Evolutionary conservation across 1,140 invertebrate genomes (phyloP).

Genomic region (Leguminivora glycinivorella): DNA sequence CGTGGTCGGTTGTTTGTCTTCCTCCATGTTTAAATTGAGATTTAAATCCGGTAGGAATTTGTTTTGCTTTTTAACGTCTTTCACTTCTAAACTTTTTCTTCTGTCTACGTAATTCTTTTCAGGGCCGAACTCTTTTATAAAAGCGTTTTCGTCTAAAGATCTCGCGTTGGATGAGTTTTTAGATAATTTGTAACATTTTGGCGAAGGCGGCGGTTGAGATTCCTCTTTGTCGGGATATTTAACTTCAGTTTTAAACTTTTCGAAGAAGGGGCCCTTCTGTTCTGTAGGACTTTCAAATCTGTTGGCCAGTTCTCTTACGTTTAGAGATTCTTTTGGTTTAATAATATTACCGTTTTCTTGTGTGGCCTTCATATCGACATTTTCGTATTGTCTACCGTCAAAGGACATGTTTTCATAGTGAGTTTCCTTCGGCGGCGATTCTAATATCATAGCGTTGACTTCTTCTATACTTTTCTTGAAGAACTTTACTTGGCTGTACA

Average conservation of each 20-base stretch:
- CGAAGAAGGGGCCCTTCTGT: conserved; percentile 71
- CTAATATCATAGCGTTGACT: conserved; percentile 84
- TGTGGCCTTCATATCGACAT: conserved; percentile 40
- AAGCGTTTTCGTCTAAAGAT: conserved; percentile 86
- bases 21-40: conserved; percentile 65
- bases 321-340: conserved; percentile 55
- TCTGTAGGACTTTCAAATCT: conserved; percentile 81
- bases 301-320: conserved; percentile 80
- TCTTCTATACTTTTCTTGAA: conserved; percentile 86
- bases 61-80: conserved; percentile 67
- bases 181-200: conserved; percentile 71
- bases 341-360: conserved; percentile 64
- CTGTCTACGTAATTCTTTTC: conserved; percentile 65
- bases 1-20: conserved; percentile 61
- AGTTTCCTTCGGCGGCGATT: conserved; percentile 59
- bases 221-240: conserved; percentile 63
- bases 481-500: conserved; percentile 88
- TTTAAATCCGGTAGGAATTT: conserved; percentile 81
- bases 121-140: conserved; percentile 81
- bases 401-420: conserved; percentile 66
- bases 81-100: conserved; percentile 78
- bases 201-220: conserved; percentile 50
- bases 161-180: conserved; percentile 84
- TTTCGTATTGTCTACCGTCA: conserved; percentile 44
- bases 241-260: conserved; percentile 67